Percentiles rank a stretch among this genome's conserved stretches.
Evolutionary conservation across 2,113 vertebrate species (phyloP).

Genomic region (Anolis carolinensis): DNA sequence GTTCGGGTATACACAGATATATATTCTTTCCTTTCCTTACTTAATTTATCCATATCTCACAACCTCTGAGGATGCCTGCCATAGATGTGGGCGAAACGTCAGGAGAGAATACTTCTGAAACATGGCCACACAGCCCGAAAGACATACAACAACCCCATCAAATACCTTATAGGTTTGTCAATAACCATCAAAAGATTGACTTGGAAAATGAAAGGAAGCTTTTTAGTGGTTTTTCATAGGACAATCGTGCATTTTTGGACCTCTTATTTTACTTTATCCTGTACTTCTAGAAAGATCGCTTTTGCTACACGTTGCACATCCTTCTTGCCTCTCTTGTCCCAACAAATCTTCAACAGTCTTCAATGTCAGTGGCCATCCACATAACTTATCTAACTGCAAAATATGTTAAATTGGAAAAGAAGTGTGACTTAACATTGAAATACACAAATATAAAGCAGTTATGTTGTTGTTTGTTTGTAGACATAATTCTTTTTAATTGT

Average conservation of each 20-base stretch:
- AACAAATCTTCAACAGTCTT: background rate
- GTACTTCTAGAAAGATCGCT: background rate
- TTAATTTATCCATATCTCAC: too few species aligned
- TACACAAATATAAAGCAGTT: too few species aligned
- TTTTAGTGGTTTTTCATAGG: background rate
- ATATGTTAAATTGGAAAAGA: background rate
- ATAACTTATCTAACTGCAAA: conserved; percentile 7
- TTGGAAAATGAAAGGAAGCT: background rate
- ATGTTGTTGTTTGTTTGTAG: too few species aligned
- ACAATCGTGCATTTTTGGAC: background rate
- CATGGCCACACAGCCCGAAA: too few species aligned
- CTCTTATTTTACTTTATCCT: background rate
- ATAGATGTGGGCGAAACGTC: too few species aligned
- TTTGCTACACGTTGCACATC: background rate
- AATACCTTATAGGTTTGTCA: background rate
- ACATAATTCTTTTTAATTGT: too few species aligned
- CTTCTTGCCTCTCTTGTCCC: background rate
- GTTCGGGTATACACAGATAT: too few species aligned
- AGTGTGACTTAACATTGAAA: too few species aligned
- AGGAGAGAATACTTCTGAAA: too few species aligned
- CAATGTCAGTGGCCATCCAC: background rate
- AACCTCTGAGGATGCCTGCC: too few species aligned
- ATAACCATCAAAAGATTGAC: background rate
- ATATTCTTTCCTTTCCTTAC: too few species aligned
- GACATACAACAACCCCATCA: too few species aligned